A percentile compares a stretch with the other conserved stretches of the same genome.
These are phyloP conservation scores for Clarias macrocephalus DNA, from an alignment of 2,113 vertebrate species.

Conservation along the genomic window DNA sequence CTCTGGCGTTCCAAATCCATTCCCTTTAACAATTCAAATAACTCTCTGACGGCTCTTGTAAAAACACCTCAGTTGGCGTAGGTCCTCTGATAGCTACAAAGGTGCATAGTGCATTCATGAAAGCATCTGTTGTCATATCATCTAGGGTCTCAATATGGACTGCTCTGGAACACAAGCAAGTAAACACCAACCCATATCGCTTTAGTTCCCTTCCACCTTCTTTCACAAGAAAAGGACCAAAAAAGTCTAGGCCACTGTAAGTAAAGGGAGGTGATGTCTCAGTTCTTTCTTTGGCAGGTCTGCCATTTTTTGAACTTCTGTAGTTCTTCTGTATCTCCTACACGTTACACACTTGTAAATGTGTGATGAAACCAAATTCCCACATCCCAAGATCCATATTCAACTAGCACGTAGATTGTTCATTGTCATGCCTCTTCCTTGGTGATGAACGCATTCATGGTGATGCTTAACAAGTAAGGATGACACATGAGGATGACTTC, in stretches of 20 bases:
- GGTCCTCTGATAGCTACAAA: constrained; percentile 20
- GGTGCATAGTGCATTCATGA: background rate
- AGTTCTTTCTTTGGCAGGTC: constrained; percentile 25
- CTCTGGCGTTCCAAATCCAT: constrained; percentile 19
- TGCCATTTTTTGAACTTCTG: background rate
- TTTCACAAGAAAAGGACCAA: background rate
- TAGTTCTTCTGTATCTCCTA: constrained; percentile 23
- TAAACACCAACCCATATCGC: no score
- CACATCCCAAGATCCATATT: constrained; percentile 35
- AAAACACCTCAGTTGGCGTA: constrained; percentile 15
- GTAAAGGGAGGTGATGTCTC: constrained; percentile 32
- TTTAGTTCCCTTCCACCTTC: background rate
- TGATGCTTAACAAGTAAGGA: no score
- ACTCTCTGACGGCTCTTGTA: constrained; percentile 11
- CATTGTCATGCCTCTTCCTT: no score
- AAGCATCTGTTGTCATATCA: constrained; percentile 1
- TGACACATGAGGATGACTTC: no score
- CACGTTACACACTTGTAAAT: constrained; percentile 11
- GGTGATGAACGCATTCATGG: no score
- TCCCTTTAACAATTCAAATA: constrained; percentile 9
- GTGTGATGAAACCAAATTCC: constrained; percentile 1
- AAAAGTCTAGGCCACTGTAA: constrained; percentile 16
- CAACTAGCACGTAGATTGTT: background rate
- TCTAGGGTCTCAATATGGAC: constrained; percentile 18
- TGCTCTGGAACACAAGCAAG: no score